These are phyloP conservation scores for Nezara viridula DNA, from an alignment of 2,888 invertebrate species.

Conservation along the genomic window DNA sequence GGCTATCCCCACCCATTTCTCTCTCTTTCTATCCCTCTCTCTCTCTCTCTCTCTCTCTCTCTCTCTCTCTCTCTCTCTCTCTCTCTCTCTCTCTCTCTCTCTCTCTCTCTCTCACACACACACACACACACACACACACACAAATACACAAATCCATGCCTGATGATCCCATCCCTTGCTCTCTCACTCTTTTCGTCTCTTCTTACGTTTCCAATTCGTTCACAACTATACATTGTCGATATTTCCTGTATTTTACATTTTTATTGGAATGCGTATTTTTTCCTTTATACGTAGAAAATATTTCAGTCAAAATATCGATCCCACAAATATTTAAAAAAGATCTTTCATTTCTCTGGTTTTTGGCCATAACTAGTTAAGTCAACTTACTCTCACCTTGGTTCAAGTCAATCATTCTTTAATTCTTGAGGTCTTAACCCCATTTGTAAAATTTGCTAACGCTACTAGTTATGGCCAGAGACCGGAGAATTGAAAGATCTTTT, in stretches of 20 bases:
- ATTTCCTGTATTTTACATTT: not conserved
- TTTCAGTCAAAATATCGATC: no score
- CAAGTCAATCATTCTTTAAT: no score
- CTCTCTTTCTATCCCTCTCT: constrained; percentile 55
- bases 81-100: constrained; percentile 9
- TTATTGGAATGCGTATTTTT: not conserved
- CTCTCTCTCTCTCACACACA: no score
- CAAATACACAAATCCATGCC: not conserved
- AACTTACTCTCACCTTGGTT: no score
- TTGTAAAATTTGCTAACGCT: no score
- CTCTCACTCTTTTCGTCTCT: constrained; percentile 53
- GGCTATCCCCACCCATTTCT: constrained; percentile 38
- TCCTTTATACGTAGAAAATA: no score
- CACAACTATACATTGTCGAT: not conserved
- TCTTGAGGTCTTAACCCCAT: no score
- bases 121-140: constrained; percentile 27
- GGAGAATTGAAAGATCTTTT: no score
- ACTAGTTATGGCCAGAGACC: no score
- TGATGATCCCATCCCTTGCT: not conserved
- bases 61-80: constrained; percentile 54
- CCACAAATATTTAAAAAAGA: no score
- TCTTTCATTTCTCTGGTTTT: no score
- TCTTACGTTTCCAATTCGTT: constrained; percentile 3
- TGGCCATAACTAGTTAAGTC: no score
- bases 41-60: constrained; percentile 57